Base-by-base conservation (phyloP, 2,888 invertebrate species). In the Phania funesta region DNA sequence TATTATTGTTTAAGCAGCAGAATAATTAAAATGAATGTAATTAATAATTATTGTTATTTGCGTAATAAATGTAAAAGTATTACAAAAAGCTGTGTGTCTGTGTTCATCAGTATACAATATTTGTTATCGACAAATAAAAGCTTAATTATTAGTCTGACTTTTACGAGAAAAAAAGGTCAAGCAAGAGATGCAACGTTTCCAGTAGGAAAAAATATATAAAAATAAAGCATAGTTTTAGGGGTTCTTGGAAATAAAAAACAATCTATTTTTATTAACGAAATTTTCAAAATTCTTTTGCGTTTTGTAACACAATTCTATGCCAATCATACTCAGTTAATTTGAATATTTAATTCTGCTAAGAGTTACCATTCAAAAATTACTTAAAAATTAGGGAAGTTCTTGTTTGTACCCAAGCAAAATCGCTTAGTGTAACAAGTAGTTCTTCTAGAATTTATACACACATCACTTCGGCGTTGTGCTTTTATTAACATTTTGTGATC, bases 31-130 rank as follows among this genome's bases (percentile, higher is more conserved):
- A 76, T 76, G 44, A 68, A 76, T 68, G 76, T 68, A 68, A 76
- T 76, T 68, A 68, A 68, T 76, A 76, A 76, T 76, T 76, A 76
- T 68, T 76, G 76, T 44, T 68, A 76, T 76, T 76, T 76, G 48
- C 60, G 68, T 54, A 68, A 76, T 60, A 62, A 76, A 76, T 76
- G 60, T 52, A 76, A 76, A 60, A 60, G 44, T 32, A 50, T 56
- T 75, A 13, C 3, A 35, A 26, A 41, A 32, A 32, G 32, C 9
- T 38, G 18, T 16, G 41, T n/a, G 3, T 13, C 8, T 16, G 35
- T 29, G 22, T 24, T 8, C n/a, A 65, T n/a, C n/a, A n/a, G n/a
- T n/a, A 58, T 9, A 52, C 50, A 18, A 41, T 67, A 68, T 60
- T 76, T 76, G 44, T 60, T 18, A 44, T 13, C 22, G 58, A 60